Evolutionary conservation across 2,113 vertebrate genomes (phyloP).

Genomic region (Elanus axillaris): DNA sequence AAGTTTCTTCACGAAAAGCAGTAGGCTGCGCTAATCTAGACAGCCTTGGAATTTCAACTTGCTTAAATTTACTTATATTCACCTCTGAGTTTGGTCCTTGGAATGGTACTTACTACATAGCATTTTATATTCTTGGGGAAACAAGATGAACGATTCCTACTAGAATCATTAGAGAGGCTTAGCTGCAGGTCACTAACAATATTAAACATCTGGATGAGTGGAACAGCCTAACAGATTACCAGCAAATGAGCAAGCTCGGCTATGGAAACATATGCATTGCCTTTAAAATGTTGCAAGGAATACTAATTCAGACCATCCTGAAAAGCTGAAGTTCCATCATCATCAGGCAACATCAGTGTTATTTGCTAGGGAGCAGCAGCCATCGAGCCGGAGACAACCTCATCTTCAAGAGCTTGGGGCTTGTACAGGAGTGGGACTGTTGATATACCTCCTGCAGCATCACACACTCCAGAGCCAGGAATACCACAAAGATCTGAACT

Average conservation of each 20-base stretch:
- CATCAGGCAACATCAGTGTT: neutral
- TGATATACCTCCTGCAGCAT: neutral
- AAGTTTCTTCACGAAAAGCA: neutral
- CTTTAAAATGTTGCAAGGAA: neutral
- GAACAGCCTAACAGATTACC: neutral
- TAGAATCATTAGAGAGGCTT: neutral
- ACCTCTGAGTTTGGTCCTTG: neutral
- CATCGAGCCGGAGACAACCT: neutral
- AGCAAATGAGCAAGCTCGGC: neutral
- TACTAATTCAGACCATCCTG: neutral
- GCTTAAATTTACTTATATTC: neutral
- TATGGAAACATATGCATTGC: neutral
- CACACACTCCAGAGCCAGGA: neutral
- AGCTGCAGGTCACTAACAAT: neutral
- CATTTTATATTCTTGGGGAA: neutral
- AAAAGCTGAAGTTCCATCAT: neutral
- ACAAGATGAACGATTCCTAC: neutral
- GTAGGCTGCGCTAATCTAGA: neutral
- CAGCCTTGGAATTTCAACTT: neutral
- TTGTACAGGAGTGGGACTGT: neutral
- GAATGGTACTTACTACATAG: neutral
- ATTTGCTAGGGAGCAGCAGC: neutral
- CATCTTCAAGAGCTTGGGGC: neutral
- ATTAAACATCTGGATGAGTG: neutral
- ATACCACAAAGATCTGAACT: neutral